Conservation (phyloP, 2,797 vertebrate genomes). For the Takifugu ocellatus region DNA sequence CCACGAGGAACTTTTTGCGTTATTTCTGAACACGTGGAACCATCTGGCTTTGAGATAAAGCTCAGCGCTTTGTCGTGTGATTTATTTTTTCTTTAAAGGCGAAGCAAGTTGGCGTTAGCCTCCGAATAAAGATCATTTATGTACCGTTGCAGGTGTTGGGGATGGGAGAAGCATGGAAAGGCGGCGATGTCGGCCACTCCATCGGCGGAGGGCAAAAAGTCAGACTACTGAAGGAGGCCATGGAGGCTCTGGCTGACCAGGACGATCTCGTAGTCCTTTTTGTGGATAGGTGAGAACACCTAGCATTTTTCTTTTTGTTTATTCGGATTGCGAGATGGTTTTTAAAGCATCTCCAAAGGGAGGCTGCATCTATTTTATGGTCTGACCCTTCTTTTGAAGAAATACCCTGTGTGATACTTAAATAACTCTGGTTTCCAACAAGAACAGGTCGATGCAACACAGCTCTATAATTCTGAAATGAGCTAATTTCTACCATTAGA, state of each 20-base stretch:
- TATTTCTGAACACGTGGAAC: neutral
- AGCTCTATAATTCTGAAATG: conserved; percentile 26
- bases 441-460: neutral
- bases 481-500: conserved; percentile 48
- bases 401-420: neutral
- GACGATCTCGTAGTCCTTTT: conserved; percentile 87
- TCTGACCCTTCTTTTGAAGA: neutral
- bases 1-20: neutral
- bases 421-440: no score
- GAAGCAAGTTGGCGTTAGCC: no score
- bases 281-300: conserved; percentile 84
- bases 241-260: conserved; percentile 78
- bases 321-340: neutral
- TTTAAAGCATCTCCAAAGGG: neutral
- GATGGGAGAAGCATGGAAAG: conserved; percentile 89
- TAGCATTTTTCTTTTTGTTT: neutral
- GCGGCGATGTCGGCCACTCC: conserved; percentile 84
- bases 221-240: conserved; percentile 86
- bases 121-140: neutral
- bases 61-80: no score
- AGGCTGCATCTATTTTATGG: no score
- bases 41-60: neutral
- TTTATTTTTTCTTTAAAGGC: no score
- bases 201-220: conserved; percentile 97
- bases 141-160: conserved; percentile 83